Percentiles rank a stretch among this genome's conserved stretches.
These are phyloP conservation scores for Sebastes hopkinsi DNA, from an alignment of 2,797 vertebrate genomes.

Conservation along the genomic window DNA sequence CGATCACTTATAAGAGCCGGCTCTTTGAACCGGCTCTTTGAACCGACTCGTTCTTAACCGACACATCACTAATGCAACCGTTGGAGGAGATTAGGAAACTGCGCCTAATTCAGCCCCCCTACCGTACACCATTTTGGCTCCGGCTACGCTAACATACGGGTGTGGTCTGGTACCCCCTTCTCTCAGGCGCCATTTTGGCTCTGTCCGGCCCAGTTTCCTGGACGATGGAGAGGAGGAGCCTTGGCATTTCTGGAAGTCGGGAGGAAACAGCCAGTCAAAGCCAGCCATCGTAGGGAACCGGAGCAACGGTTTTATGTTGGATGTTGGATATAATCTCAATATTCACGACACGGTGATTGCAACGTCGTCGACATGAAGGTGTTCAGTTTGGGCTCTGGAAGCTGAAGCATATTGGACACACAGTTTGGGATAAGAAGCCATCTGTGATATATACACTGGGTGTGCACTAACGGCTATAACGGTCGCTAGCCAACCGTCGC, in stretches of 20 bases:
- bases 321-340: constrained; percentile 24
- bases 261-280: constrained; percentile 71
- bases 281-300: constrained; percentile 65
- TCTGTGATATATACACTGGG: constrained; percentile 58
- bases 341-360: constrained; percentile 24
- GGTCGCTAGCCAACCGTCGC: constrained; percentile 55
- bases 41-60: too few relatives aligned
- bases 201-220: constrained; percentile 71
- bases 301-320: constrained; percentile 60
- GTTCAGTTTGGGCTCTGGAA: constrained; percentile 52
- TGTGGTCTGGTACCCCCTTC: background rate
- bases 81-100: constrained; percentile 80
- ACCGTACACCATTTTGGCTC: constrained; percentile 80
- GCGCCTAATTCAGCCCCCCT: constrained; percentile 44
- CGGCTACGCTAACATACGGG: background rate
- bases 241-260: constrained; percentile 81
- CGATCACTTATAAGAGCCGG: too few relatives aligned
- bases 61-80: constrained; percentile 14
- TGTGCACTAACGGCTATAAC: constrained; percentile 56
- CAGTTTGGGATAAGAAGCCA: constrained; percentile 65
- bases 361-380: constrained; percentile 49
- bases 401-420: constrained; percentile 61
- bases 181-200: constrained; percentile 59
- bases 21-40: too few relatives aligned
- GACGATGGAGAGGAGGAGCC: constrained; percentile 78